Conservation (phyloP, 2,113 vertebrate genomes). For the Fukomys damarensis region DNA sequence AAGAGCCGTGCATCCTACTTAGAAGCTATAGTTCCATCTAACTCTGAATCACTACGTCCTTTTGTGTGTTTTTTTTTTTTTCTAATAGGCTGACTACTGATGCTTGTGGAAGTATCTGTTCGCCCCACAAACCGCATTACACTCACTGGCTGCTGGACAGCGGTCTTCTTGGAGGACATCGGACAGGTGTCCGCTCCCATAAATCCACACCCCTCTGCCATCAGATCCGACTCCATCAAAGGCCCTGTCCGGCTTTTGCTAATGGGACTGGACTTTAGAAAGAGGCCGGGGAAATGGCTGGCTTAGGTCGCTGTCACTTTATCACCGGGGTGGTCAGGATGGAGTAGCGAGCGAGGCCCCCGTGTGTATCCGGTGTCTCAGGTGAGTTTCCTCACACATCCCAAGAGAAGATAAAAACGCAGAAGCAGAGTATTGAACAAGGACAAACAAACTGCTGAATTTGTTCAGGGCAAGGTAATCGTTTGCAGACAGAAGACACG, state of each 20-base stretch:
- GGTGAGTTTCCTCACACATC: too few species aligned
- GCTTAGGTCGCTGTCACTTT: not conserved
- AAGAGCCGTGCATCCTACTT: not conserved
- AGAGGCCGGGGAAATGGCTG: too few species aligned
- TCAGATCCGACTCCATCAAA: not conserved
- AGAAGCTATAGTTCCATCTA: not conserved
- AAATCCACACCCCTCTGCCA: accelerated
- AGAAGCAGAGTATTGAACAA: too few species aligned
- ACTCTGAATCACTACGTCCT: not conserved
- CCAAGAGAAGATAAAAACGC: too few species aligned
- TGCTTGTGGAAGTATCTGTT: not conserved
- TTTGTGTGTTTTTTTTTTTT: too few species aligned
- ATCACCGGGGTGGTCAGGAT: not conserved
- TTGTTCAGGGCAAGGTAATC: not conserved
- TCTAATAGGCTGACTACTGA: not conserved
- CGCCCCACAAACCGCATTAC: too few species aligned
- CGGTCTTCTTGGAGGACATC: not conserved
- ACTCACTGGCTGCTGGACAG: accelerated
- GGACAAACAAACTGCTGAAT: not conserved
- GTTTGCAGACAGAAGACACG: too few species aligned
- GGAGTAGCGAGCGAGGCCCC: not conserved
- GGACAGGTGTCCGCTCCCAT: not conserved
- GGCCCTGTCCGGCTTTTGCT: not conserved
- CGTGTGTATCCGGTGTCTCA: too few species aligned
- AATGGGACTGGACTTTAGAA: not conserved